Percentiles rank a stretch among this genome's conserved stretches.
These are phyloP conservation scores for Dipus sagitta DNA, from an alignment of 2,797 vertebrate genomes.

Conservation along the genomic window DNA sequence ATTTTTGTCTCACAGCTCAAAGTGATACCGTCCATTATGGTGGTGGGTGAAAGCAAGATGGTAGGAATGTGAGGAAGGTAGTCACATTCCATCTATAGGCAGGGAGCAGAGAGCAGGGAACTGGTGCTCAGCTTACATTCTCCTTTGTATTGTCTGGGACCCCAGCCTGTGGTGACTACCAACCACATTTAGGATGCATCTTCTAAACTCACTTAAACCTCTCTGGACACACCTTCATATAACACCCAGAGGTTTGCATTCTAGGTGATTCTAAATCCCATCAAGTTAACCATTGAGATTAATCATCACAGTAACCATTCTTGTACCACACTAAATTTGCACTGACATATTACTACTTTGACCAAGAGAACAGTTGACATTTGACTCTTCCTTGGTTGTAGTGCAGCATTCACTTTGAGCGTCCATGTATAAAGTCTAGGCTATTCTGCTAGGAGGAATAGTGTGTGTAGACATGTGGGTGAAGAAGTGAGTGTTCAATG, in stretches of 20 bases:
- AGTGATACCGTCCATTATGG: too few species aligned
- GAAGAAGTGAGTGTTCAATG: conserved; percentile 48
- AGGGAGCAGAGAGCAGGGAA: background rate
- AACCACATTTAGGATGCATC: background rate
- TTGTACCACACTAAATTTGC: background rate
- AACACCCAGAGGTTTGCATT: background rate
- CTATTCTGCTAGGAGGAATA: conserved; percentile 20
- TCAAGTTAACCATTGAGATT: background rate
- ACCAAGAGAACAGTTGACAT: conserved; percentile 1
- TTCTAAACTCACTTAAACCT: background rate
- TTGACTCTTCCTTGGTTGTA: background rate
- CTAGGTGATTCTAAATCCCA: background rate
- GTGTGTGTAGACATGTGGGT: background rate
- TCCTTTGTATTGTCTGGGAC: background rate
- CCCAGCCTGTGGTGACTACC: background rate
- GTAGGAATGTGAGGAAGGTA: background rate
- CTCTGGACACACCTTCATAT: background rate
- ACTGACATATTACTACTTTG: background rate
- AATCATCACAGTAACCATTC: background rate
- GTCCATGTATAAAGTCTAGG: background rate
- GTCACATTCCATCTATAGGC: background rate
- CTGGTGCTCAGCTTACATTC: background rate
- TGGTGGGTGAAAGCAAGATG: background rate
- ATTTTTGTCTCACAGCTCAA: too few species aligned
- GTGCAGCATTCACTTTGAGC: background rate